phyloP scores from a whole-genome alignment of 1,140 invertebrate genomes.

The Panagrolaimus sp. region DNA sequence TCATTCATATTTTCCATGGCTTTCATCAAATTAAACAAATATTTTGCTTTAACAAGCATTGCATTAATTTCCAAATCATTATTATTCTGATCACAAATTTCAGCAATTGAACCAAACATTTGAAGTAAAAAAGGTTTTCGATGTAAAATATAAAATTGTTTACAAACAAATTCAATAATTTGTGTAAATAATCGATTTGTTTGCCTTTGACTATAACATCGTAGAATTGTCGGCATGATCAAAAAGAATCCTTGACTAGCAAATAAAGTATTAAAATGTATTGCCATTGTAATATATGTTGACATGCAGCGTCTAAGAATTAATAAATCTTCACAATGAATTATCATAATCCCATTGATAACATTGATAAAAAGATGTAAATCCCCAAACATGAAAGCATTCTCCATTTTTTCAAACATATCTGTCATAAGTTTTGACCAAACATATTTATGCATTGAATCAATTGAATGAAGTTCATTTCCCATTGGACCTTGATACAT shows the following conservation, averaged over 20 bases:
- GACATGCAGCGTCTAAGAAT: conserved; percentile 91
- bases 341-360: conserved; percentile 87
- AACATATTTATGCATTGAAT: conserved; percentile 95
- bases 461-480: conserved; percentile 83
- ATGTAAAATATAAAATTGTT: conserved; percentile 96
- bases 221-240: conserved; percentile 91
- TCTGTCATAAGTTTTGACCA: conserved; percentile 91
- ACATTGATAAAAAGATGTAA: conserved; percentile 96
- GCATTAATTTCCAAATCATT: conserved; percentile 59
- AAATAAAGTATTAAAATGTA: conserved; percentile 98
- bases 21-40: conserved; percentile 75
- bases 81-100: conserved; percentile 73
- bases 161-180: conserved; percentile 92
- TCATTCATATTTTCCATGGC: conserved; percentile 55
- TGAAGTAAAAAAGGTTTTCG: conserved; percentile 87
- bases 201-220: conserved; percentile 94
- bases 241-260: conserved; percentile 83
- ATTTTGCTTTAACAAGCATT: conserved; percentile 59
- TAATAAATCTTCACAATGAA: conserved; percentile 90
- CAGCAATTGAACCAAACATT: conserved; percentile 96
- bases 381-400: conserved; percentile 93
- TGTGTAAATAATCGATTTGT: conserved; percentile 84
- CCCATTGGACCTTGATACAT: conserved; percentile 85
- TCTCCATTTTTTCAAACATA: conserved; percentile 98
- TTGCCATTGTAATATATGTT: conserved; percentile 91